Evolutionary conservation across 2,113 vertebrate species (phyloP), one percentile per base, ranked within the genome.

Genomic region (Peromyscus polionotus): DNA sequence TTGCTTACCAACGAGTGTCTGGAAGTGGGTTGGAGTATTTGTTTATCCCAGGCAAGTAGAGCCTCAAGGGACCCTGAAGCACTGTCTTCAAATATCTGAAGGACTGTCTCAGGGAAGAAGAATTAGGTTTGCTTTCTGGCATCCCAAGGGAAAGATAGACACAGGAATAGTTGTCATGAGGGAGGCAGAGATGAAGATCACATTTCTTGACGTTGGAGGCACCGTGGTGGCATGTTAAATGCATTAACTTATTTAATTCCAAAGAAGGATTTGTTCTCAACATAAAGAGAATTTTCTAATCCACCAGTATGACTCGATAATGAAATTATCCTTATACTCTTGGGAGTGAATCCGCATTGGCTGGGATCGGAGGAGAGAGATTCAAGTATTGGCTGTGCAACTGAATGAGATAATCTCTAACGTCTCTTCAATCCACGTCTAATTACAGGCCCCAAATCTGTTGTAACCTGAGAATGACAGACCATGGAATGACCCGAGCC

Each of bases 21-120:
- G 79, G 57, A 92, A 97, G 94, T 65, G 48, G 93, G 83, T 24
- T 96, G 91, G 97, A 96, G 89, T 95, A 91, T 97, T 97, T 96
- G 95, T 98, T 97, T 97, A 97, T 94, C 93, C 26, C 20, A 75
- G 86, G 91, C 87, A 89, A 93, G 95, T 1, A 1, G 81, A 96
- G 94, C 94, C 96, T 96, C 95, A 59, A 87, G 94, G 93, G 73
- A 93, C 94, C 97, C 95, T 20, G 91, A 90, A 97, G 97, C 97
- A 87, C 86, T 84, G 83, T 75, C 72, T 95, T 97, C 95, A 97
- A 57, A 87, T 94, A 97, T 97, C 94, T 95, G 94, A 96, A 97
- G 95, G 81, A 51, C 94, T 97, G 73, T 96, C 89, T 96, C 86
- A 7, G 79, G 86, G 77, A 96, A 94, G 89, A 94, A 92, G 92